Evolutionary conservation across 1,140 invertebrate genomes (phyloP).

Genomic region (Himalopsyche phryganea): DNA sequence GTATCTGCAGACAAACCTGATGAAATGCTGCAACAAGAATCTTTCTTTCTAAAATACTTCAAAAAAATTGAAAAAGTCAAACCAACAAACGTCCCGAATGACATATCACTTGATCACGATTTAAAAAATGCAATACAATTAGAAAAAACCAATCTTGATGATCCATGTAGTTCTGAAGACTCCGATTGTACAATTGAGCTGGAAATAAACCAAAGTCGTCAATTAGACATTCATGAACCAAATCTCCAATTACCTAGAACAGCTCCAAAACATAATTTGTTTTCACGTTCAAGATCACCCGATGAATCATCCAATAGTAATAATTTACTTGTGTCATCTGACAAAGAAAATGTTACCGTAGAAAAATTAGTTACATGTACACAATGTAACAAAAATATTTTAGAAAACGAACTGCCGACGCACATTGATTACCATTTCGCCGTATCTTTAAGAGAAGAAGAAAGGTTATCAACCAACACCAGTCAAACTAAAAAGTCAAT

Average conservation of each 20-base stretch:
- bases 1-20: too few relatives aligned
- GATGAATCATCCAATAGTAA: too few relatives aligned
- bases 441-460: conserved; percentile 54
- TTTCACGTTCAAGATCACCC: neutral
- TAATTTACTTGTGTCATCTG: too few relatives aligned
- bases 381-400: conserved; percentile 54
- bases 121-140: neutral
- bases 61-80: conserved; percentile 31
- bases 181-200: conserved; percentile 47
- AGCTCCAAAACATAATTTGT: neutral
- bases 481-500: conserved; percentile 28
- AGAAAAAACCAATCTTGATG: conserved; percentile 8
- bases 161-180: conserved; percentile 24
- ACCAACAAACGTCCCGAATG: too few relatives aligned
- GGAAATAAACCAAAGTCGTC: conserved; percentile 49
- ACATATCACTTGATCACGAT: too few relatives aligned
- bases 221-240: conserved; percentile 40
- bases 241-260: conserved; percentile 18
- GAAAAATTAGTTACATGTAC: conserved; percentile 36
- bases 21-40: conserved; percentile 9
- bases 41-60: conserved; percentile 13
- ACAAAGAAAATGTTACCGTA: conserved; percentile 3
- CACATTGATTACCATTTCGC: conserved; percentile 63
- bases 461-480: conserved; percentile 39
- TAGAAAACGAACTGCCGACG: conserved; percentile 43